These are phyloP conservation scores for Gastrophysa polygoni DNA, from an alignment of 2,888 invertebrate genomes.

Conservation along the genomic window DNA sequence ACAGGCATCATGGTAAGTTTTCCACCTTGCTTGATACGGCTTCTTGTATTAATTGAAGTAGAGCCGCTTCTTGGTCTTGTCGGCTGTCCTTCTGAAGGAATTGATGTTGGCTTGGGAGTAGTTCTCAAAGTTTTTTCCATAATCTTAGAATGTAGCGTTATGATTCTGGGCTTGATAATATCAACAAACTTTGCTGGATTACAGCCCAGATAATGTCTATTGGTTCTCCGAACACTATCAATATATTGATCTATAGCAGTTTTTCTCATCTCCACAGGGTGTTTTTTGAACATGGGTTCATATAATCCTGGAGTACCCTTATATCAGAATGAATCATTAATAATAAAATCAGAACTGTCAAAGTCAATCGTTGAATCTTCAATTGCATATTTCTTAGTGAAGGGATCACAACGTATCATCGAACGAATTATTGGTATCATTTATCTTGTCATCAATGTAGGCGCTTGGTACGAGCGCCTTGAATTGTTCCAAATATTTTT, in stretches of 20 bases:
- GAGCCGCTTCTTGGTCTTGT: no score
- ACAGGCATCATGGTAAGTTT: no score
- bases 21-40: no score
- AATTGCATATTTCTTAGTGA: neutral
- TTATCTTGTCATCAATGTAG: slow-evolving; percentile 5
- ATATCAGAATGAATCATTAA: neutral
- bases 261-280: neutral
- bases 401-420: slow-evolving; percentile 9
- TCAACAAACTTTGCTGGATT: neutral
- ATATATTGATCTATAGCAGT: neutral
- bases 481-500: slow-evolving; percentile 1
- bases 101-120: neutral
- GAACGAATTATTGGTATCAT: slow-evolving; percentile 2
- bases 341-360: neutral
- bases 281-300: slow-evolving; percentile 17
- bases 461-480: neutral
- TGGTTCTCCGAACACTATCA: slow-evolving; percentile 3
- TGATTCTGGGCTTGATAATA: neutral
- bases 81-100: neutral
- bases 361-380: slow-evolving; percentile 4
- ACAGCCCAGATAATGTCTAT: neutral
- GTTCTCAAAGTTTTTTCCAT: neutral
- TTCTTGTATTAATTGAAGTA: no score
- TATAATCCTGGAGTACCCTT: slow-evolving; percentile 11
- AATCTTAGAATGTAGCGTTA: neutral